Conservation (phyloP, 2,888 invertebrate genomes). For the Alloplasta piceator region DNA sequence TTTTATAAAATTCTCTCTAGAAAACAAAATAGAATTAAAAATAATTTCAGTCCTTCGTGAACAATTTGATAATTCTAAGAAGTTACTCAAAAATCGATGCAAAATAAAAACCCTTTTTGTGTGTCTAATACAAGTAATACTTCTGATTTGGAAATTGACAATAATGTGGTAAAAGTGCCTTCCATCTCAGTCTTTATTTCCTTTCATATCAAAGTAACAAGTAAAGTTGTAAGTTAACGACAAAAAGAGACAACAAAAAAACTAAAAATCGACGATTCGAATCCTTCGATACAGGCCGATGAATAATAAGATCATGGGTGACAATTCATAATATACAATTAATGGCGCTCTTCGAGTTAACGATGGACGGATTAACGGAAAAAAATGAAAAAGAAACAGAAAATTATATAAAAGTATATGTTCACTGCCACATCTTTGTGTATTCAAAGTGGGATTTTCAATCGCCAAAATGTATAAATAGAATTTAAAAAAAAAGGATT, state of each 20-base stretch:
- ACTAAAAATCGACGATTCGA: conserved; percentile 40
- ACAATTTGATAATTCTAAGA: too few species aligned
- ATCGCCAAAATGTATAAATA: not conserved
- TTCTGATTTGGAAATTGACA: too few species aligned
- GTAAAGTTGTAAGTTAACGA: conserved; percentile 42
- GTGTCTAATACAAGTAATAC: too few species aligned
- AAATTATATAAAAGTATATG: conserved; percentile 4
- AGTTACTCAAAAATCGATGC: too few species aligned
- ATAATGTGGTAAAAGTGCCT: not conserved
- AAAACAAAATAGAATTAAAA: too few species aligned
- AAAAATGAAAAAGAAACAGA: conserved; percentile 52
- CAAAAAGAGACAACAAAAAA: conserved; percentile 22
- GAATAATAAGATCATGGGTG: conserved; percentile 34
- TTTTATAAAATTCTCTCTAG: too few species aligned
- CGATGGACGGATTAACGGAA: conserved; percentile 62
- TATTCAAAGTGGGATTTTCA: not conserved
- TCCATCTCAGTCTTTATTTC: conserved; percentile 70
- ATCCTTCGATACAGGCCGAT: conserved; percentile 37
- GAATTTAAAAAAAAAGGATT: too few species aligned
- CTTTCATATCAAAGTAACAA: conserved; percentile 62
- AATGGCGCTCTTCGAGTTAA: conserved; percentile 36
- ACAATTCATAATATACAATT: conserved; percentile 27
- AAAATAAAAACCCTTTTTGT: too few species aligned
- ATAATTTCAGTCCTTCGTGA: too few species aligned
- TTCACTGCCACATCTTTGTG: not conserved